Conservation (phyloP, 2,797 vertebrate species). For the Chromobotia macracanthus region DNA sequence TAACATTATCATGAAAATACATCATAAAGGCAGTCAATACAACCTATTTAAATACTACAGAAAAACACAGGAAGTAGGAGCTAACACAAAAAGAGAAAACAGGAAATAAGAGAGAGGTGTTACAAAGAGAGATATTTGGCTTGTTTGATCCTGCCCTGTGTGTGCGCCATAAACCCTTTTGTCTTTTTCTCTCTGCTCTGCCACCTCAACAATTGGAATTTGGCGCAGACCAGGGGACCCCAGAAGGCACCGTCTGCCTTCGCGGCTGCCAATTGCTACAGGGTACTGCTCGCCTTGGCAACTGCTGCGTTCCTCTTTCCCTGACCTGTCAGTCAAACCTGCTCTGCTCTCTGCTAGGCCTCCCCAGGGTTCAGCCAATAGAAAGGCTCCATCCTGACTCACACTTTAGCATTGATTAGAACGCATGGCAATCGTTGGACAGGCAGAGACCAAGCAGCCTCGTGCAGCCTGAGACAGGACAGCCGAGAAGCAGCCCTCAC, state of each 20-base stretch:
- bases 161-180: conserved; percentile 37
- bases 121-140: conserved; percentile 54
- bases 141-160: conserved; percentile 42
- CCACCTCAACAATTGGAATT: conserved; percentile 57
- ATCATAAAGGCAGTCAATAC: background rate
- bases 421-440: conserved; percentile 27
- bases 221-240: conserved; percentile 46
- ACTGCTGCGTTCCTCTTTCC: conserved; percentile 33
- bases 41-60: background rate
- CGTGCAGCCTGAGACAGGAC: conserved; percentile 16
- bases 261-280: conserved; percentile 45
- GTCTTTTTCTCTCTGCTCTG: conserved; percentile 49
- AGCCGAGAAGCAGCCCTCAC: conserved; percentile 11
- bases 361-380: conserved; percentile 44
- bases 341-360: conserved; percentile 29
- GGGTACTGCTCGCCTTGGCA: conserved; percentile 50
- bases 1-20: background rate
- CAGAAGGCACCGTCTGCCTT: conserved; percentile 58
- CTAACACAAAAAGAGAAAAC: conserved; percentile 11
- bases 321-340: conserved; percentile 63
- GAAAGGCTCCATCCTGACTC: conserved; percentile 50
- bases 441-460: conserved; percentile 51
- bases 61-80: conserved; percentile 14
- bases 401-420: conserved; percentile 57
- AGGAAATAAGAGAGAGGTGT: background rate